Conservation (phyloP, 1,140 invertebrate species). For the Dysdera silvatica region DNA sequence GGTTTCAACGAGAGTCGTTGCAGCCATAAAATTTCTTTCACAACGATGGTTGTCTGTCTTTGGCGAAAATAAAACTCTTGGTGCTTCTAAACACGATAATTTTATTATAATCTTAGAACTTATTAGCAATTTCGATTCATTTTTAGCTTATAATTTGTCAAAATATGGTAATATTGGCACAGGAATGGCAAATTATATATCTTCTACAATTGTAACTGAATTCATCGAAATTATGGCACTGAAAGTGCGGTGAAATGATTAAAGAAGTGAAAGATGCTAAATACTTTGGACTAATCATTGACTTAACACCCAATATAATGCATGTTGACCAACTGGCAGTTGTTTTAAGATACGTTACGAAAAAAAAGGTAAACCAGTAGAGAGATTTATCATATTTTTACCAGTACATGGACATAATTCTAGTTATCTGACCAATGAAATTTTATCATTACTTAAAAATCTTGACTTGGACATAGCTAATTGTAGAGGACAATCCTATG, state of each 20-base stretch:
- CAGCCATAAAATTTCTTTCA: slow-evolving; percentile 30
- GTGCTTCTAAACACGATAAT: slow-evolving; percentile 31
- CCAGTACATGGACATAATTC: not conserved
- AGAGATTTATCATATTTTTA: not conserved
- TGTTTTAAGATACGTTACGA: slow-evolving; percentile 1
- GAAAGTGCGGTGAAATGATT: not conserved
- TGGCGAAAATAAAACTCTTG: slow-evolving; percentile 32
- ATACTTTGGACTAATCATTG: slow-evolving; percentile 7
- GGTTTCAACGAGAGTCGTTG: slow-evolving; percentile 24
- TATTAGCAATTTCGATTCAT: not conserved
- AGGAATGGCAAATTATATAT: slow-evolving; percentile 15
- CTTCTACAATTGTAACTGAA: slow-evolving; percentile 5
- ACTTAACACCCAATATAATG: slow-evolving; percentile 4
- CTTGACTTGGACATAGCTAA: not conserved
- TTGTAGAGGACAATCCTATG: not conserved
- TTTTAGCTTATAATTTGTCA: not conserved
- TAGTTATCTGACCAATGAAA: not conserved
- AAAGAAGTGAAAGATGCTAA: slow-evolving; percentile 3
- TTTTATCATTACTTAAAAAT: not conserved
- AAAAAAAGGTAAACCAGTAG: not conserved
- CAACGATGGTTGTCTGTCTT: slow-evolving; percentile 30
- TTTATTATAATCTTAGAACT: slow-evolving; percentile 31
- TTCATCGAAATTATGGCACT: slow-evolving; percentile 4
- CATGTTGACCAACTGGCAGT: slow-evolving; percentile 6
- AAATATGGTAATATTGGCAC: slow-evolving; percentile 15